A percentile compares a stretch with the other conserved stretches of the same genome.
phyloP scores from a whole-genome alignment of 2,797 vertebrate genomes.

The Sebastes nivosus region DNA sequence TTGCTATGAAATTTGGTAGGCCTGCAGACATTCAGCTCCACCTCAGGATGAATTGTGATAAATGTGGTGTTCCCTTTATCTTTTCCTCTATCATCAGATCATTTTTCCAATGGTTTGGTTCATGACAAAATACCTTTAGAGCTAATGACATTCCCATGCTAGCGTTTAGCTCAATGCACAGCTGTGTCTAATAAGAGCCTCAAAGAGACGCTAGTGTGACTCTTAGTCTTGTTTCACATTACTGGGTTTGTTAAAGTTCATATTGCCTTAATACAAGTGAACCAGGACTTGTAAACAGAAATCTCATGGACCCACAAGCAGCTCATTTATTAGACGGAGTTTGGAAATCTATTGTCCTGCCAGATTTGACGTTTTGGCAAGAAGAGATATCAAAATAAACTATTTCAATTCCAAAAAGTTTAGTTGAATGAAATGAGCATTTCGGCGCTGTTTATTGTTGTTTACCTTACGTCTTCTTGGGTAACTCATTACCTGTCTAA shows the following conservation, averaged over 20 bases:
- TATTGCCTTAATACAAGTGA: conserved; percentile 16
- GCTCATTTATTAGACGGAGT: conserved; percentile 18
- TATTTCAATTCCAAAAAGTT: background rate
- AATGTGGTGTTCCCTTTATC: background rate
- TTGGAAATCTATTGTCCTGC: conserved; percentile 15
- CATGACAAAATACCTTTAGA: background rate
- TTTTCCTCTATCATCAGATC: background rate
- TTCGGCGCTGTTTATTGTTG: conserved; percentile 16
- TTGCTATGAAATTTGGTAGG: background rate
- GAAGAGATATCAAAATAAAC: conserved; percentile 18
- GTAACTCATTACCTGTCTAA: conserved; percentile 1
- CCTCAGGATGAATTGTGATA: background rate
- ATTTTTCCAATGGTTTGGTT: too few relatives aligned
- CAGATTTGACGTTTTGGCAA: conserved; percentile 9
- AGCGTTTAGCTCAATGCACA: background rate
- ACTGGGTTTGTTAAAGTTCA: conserved; percentile 8
- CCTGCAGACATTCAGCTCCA: background rate
- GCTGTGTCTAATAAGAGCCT: background rate
- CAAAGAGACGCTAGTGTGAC: background rate
- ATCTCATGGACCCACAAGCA: conserved; percentile 10
- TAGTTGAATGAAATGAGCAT: background rate
- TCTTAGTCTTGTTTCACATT: background rate
- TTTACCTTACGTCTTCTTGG: conserved; percentile 7
- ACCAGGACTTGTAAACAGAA: conserved; percentile 30
- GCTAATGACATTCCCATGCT: background rate